Conservation (phyloP, 2,888 invertebrate species). For the Pseudococcus longispinus region DNA sequence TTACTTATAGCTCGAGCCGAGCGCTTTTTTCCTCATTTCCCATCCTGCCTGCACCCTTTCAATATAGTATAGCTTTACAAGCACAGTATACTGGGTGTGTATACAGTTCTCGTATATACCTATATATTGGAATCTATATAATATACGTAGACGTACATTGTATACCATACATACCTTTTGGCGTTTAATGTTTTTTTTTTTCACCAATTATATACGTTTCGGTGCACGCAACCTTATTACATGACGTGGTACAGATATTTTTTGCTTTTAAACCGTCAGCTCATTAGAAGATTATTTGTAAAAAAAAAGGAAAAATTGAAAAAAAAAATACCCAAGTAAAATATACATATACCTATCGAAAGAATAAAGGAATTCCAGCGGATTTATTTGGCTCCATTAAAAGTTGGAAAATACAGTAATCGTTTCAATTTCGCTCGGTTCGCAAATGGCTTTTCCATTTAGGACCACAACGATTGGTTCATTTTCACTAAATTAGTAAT, state of each 20-base stretch:
- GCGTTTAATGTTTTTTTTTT: slow-evolving; percentile 33
- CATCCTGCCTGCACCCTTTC: not conserved
- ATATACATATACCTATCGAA: not conserved
- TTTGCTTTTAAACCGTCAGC: slow-evolving; percentile 18
- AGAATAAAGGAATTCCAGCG: slow-evolving; percentile 37
- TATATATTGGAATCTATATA: slow-evolving; percentile 1
- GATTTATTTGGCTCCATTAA: slow-evolving; percentile 38
- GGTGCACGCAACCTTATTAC: slow-evolving; percentile 28
- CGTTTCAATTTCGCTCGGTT: slow-evolving; percentile 26
- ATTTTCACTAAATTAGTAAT: slow-evolving; percentile 44
- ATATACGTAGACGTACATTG: not conserved
- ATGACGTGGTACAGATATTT: slow-evolving; percentile 3
- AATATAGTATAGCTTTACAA: not conserved
- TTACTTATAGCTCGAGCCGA: not conserved
- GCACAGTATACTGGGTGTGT: not conserved
- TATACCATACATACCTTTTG: not conserved
- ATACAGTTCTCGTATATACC: not conserved
- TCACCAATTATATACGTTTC: slow-evolving; percentile 22
- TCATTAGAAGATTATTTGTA: slow-evolving; percentile 6
- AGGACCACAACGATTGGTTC: slow-evolving; percentile 37
- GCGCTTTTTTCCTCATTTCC: not conserved
- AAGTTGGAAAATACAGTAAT: not conserved
- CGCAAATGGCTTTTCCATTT: slow-evolving; percentile 41
- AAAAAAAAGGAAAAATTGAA: slow-evolving; percentile 5
- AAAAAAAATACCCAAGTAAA: not conserved